Conservation (phyloP, 2,888 invertebrate species). For the Agrilus mali region DNA sequence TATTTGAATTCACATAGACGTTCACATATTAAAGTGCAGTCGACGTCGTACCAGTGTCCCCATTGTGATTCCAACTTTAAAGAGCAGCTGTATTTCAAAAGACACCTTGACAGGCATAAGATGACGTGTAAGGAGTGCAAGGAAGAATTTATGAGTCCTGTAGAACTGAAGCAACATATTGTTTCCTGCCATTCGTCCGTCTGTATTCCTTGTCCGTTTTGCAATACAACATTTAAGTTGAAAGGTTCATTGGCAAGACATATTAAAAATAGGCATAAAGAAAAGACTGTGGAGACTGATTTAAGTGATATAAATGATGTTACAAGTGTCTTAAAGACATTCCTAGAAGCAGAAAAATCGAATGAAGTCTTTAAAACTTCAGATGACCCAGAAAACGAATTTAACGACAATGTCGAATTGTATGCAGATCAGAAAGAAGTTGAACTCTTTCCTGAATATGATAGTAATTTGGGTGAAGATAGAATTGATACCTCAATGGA, state of each 20-base stretch:
- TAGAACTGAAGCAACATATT: constrained; percentile 12
- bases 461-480: too few relatives aligned
- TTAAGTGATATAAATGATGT: not conserved
- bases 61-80: too few relatives aligned
- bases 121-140: constrained; percentile 7
- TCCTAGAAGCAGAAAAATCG: not conserved
- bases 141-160: constrained; percentile 5
- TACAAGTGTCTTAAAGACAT: not conserved
- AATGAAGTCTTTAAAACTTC: not conserved
- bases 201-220: constrained; percentile 24
- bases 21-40: too few relatives aligned
- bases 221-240: constrained; percentile 26
- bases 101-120: constrained; percentile 5
- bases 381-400: constrained; percentile 1
- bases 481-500: too few relatives aligned
- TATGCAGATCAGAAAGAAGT: not conserved
- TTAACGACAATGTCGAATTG: constrained; percentile 3
- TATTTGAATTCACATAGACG: too few relatives aligned
- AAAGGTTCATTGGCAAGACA: constrained; percentile 28
- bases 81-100: too few relatives aligned
- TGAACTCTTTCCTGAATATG: too few relatives aligned
- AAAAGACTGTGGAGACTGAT: constrained; percentile 1
- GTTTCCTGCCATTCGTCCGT: constrained; percentile 10
- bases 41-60: too few relatives aligned
- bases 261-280: constrained; percentile 22